phyloP scores from a whole-genome alignment of 2,888 invertebrate genomes.

The Anthrax anthrax region DNA sequence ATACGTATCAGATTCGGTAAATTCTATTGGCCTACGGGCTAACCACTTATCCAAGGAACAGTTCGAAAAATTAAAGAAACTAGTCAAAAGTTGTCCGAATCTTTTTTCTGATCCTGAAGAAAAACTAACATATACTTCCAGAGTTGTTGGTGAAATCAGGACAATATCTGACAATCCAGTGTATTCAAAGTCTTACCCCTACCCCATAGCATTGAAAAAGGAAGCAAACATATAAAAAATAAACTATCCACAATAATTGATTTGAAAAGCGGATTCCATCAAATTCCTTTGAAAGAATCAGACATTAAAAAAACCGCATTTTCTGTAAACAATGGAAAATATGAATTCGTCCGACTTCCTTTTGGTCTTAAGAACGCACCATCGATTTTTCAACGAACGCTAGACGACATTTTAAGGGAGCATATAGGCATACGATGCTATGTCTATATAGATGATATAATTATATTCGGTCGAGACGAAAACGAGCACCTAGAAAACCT shows the following conservation, averaged over 20 bases:
- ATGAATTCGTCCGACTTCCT: not conserved
- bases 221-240: slow-evolving; percentile 6
- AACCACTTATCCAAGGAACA: not conserved
- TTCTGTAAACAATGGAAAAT: slow-evolving; percentile 1
- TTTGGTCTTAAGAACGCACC: slow-evolving; percentile 2
- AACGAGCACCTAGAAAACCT: slow-evolving; percentile 7
- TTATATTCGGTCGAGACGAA: slow-evolving; percentile 7
- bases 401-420: slow-evolving; percentile 1
- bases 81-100: not conserved
- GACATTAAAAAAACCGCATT: slow-evolving; percentile 1
- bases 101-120: slow-evolving; percentile 1
- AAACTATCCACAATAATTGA: not conserved
- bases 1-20: not conserved
- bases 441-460: slow-evolving; percentile 9
- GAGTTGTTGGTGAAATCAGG: slow-evolving; percentile 2
- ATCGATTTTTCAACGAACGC: slow-evolving; percentile 1
- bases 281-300: not conserved
- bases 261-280: slow-evolving; percentile 2
- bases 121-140: not conserved
- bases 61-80: not conserved
- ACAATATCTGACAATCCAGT: slow-evolving; percentile 1
- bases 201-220: slow-evolving; percentile 1
- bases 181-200: slow-evolving; percentile 7
- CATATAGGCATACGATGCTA: slow-evolving; percentile 7
- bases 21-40: not conserved